Base-by-base conservation (phyloP, 2,888 invertebrate genomes). In the Copidosoma aretas region DNA sequence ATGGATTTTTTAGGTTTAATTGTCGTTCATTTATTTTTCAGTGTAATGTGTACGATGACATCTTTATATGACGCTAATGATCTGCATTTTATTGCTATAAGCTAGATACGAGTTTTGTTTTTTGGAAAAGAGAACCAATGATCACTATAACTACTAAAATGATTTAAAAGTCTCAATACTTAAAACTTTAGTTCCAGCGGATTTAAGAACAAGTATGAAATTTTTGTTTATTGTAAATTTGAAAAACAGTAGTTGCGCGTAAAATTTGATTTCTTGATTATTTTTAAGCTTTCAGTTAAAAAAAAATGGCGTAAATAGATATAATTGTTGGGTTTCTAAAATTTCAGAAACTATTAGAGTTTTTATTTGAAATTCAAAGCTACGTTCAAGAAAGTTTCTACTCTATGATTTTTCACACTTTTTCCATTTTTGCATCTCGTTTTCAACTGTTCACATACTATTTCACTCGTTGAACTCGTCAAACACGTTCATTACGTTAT, bases 401-500 rank as follows among this genome's bases (percentile, higher is more conserved):
- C 32, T 8, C 32, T 60, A 25, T 51, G 39, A 51, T 60, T 51
- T 32, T 52, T n/a, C 32, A 52, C 25, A 64, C n/a, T 15, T 17
- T 59, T 32, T 25, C 15, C 24, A 15, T 49, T 10, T 56, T 57
- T 10, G 22, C 25, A n/a, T n/a, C 25, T n/a, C 15, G 5, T 49
- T n/a, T 41, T 54, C 25, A 12, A 46, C 15, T 22, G 32, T 21
- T 64, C 43, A 14, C 43, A 19, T 53, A 51, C 49, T 39, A 39
- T 54, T 46, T 46, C 41, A 49, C 19, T 19, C 19, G 8, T 56
- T 53, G 62, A 21, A 43, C 57, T 53, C 49, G 22, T 46, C 57
- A 24, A 56, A 56, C 53, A 39, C 25, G 14, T 5, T 57, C 61
- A 17, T 59, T 62, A 61, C 54, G 64, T 63, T 63, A 68, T 41